phyloP scores from a whole-genome alignment of 1,140 invertebrate species.

The Acromyrmex echinatior region DNA sequence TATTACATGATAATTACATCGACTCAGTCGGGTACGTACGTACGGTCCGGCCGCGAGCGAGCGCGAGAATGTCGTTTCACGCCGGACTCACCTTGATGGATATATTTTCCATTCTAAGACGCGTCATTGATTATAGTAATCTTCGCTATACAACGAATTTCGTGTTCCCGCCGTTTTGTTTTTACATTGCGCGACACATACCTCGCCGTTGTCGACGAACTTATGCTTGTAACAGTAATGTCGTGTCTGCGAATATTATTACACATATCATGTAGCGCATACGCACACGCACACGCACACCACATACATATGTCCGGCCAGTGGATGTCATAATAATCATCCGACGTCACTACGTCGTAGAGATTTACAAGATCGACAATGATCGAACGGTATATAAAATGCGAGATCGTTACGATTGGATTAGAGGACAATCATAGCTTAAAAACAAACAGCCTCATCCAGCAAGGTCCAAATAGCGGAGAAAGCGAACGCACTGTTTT shows the following conservation, averaged over 20 bases:
- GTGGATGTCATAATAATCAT: slow-evolving; percentile 55
- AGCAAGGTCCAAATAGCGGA: neutral
- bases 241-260: slow-evolving; percentile 44
- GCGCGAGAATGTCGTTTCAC: slow-evolving; percentile 70
- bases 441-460: neutral
- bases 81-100: slow-evolving; percentile 75
- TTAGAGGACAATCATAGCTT: neutral
- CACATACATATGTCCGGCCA: slow-evolving; percentile 19
- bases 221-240: neutral
- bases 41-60: slow-evolving; percentile 27
- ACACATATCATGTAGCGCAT: slow-evolving; percentile 20
- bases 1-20: slow-evolving; percentile 74
- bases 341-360: neutral
- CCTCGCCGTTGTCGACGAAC: neutral
- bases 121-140: slow-evolving; percentile 57
- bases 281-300: neutral
- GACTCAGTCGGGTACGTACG: slow-evolving; percentile 33
- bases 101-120: slow-evolving; percentile 72
- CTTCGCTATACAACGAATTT: slow-evolving; percentile 62
- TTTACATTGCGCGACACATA: neutral
- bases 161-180: neutral
- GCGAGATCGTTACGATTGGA: neutral
- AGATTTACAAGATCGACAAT: slow-evolving; percentile 32
- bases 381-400: neutral
- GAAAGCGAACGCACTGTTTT: neutral